Conservation (phyloP, 2,888 invertebrate genomes). For the Dusona sp. region DNA sequence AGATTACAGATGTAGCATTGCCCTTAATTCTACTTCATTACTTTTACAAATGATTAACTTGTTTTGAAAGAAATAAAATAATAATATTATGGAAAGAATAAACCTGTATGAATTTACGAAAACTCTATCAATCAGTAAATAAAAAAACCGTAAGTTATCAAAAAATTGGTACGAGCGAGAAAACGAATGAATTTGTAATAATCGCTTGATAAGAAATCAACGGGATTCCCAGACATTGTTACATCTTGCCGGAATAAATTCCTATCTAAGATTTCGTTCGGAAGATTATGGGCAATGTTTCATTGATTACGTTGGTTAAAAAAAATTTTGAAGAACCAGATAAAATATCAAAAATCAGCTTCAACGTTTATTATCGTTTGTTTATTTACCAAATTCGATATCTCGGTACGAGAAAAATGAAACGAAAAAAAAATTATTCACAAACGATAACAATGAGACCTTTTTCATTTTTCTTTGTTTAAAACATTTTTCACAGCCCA, state of each 20-base stretch:
- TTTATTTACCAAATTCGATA: neutral
- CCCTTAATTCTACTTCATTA: too few species aligned
- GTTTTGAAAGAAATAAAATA: neutral
- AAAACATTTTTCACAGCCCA: neutral
- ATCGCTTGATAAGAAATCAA: neutral
- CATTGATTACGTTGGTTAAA: neutral
- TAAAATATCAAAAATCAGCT: neutral
- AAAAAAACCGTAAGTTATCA: neutral
- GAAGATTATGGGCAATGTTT: neutral
- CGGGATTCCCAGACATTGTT: constrained; percentile 6
- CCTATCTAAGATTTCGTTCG: neutral
- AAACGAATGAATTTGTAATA: neutral
- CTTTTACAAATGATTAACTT: too few species aligned
- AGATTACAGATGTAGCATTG: too few species aligned
- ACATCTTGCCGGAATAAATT: neutral
- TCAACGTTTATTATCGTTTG: neutral
- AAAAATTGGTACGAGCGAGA: neutral
- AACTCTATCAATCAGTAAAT: neutral
- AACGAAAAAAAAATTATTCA: neutral
- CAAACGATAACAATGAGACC: neutral
- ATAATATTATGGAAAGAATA: neutral
- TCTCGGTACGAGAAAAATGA: neutral
- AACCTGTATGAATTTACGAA: neutral
- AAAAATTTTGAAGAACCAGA: neutral
- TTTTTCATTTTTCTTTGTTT: neutral